A percentile compares a stretch with the other conserved stretches of the same genome.
These are phyloP conservation scores for Phenganax marumi DNA, from an alignment of 92 coral and sea anemone species.

Conservation along the genomic window DNA sequence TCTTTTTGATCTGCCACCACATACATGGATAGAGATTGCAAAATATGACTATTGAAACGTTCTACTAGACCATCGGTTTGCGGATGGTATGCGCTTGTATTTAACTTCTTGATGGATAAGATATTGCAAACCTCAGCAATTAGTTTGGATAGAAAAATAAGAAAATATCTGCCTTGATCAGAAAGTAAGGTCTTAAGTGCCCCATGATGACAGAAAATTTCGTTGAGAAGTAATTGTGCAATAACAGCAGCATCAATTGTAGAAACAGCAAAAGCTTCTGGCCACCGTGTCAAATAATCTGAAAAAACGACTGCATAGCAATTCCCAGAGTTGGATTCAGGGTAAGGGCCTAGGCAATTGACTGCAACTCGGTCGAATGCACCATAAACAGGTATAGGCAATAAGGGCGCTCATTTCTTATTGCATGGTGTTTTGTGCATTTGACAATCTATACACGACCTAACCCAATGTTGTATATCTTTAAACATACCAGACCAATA, in stretches of 20 bases:
- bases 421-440: constrained; percentile 56
- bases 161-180: constrained; percentile 59
- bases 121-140: constrained; percentile 61
- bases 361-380: constrained; percentile 60
- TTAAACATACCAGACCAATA: constrained; percentile 65
- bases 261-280: constrained; percentile 64
- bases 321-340: constrained; percentile 56
- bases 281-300: constrained; percentile 65
- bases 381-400: constrained; percentile 49
- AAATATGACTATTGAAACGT: constrained; percentile 32
- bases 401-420: constrained; percentile 19
- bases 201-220: constrained; percentile 57
- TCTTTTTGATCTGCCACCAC: constrained; percentile 47
- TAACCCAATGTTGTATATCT: constrained; percentile 62
- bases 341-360: constrained; percentile 67
- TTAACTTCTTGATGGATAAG: constrained; percentile 41
- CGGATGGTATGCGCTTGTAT: constrained; percentile 44
- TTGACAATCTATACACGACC: constrained; percentile 55
- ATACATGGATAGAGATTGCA: constrained; percentile 51
- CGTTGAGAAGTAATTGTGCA: constrained; percentile 52
- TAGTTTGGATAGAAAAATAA: constrained; percentile 51
- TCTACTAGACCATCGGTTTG: constrained; percentile 36
- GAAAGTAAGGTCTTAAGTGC: constrained; percentile 57
- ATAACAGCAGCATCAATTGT: constrained; percentile 48
- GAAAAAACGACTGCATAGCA: constrained; percentile 57